Evolutionary conservation across 2,888 invertebrate genomes (phyloP).

Genomic region (Globia sparganii): DNA sequence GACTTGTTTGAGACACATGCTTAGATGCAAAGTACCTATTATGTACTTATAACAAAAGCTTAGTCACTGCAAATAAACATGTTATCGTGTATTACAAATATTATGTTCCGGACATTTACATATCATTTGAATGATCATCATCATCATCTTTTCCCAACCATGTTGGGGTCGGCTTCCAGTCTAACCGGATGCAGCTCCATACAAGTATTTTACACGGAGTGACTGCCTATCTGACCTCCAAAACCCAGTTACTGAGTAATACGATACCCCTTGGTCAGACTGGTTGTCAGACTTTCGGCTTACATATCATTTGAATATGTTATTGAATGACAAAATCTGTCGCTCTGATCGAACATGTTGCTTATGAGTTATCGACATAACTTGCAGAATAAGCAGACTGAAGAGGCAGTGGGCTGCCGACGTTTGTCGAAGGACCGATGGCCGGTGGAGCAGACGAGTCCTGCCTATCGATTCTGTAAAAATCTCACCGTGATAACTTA

Average conservation of each 20-base stretch:
- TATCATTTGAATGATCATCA: not conserved
- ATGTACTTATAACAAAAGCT: slow-evolving; percentile 5
- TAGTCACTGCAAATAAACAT: slow-evolving; percentile 26
- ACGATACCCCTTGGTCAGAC: too few relatives aligned
- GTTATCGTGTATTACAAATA: not conserved
- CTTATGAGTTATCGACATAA: too few relatives aligned
- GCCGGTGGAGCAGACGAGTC: too few relatives aligned
- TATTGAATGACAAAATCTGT: not conserved
- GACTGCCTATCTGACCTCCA: not conserved
- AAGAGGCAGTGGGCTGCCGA: too few relatives aligned
- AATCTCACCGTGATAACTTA: too few relatives aligned
- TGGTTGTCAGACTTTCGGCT: too few relatives aligned
- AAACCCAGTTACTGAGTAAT: not conserved
- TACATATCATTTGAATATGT: not conserved
- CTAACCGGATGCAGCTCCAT: not conserved
- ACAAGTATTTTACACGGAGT: not conserved
- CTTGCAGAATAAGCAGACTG: too few relatives aligned
- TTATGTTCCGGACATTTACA: not conserved
- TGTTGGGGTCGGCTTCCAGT: not conserved
- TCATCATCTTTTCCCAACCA: too few relatives aligned
- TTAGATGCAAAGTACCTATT: slow-evolving; percentile 6
- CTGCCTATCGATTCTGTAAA: too few relatives aligned
- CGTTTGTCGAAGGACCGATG: too few relatives aligned
- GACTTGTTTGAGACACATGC: not conserved
- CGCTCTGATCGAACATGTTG: not conserved